A percentile compares a stretch with the other conserved stretches of the same genome.
phyloP scores from a whole-genome alignment of 2,113 vertebrate genomes.

The human (Homo sapiens) region DNA sequence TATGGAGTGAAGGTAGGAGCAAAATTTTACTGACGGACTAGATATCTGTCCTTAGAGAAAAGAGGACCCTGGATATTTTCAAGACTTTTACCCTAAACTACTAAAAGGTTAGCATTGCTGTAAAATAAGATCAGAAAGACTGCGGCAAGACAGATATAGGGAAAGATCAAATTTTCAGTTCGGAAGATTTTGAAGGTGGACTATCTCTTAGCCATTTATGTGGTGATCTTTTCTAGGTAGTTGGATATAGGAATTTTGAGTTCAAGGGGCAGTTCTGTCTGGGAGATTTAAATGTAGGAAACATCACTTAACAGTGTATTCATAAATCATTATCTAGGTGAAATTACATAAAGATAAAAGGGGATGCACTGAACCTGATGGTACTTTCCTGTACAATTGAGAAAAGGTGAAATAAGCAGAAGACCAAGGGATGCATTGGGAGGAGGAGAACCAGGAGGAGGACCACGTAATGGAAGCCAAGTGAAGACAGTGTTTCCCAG shows the following conservation, averaged over 20 bases:
- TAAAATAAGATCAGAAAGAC: not conserved
- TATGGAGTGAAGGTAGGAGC: not conserved
- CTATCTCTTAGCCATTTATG: fast-evolving
- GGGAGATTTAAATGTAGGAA: not conserved
- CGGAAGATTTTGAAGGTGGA: not conserved
- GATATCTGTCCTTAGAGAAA: not conserved
- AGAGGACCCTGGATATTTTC: not conserved
- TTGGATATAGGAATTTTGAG: not conserved
- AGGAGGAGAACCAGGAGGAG: too few species aligned
- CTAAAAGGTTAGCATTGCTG: not conserved
- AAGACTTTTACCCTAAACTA: not conserved
- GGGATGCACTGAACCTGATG: too few species aligned
- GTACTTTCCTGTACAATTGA: not conserved
- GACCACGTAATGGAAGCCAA: not conserved
- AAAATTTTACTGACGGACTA: not conserved
- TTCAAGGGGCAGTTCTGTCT: not conserved
- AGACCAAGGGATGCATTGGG: too few species aligned
- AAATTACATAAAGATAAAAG: not conserved
- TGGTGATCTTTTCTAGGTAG: not conserved
- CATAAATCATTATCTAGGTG: not conserved
- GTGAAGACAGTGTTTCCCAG: not conserved
- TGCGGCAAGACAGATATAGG: not conserved
- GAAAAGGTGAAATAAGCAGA: not conserved
- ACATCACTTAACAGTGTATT: not conserved
- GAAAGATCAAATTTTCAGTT: not conserved